Percentiles rank a stretch among this genome's conserved stretches.
phyloP scores from a whole-genome alignment of 2,113 vertebrate species.

The Megaceryle maxima region DNA sequence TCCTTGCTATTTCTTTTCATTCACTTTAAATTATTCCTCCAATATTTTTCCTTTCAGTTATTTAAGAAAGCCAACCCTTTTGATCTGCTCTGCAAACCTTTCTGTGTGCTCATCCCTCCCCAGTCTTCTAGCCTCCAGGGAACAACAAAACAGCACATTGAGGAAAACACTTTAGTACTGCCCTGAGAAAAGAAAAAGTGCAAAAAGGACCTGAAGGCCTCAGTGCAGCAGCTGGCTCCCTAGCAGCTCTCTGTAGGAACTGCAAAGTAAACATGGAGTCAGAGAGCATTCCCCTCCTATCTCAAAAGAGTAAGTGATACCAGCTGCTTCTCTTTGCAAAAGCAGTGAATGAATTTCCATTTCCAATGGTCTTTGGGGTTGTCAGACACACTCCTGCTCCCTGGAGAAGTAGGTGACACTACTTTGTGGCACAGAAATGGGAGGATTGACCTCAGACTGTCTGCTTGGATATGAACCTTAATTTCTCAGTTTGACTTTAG shows the following conservation, averaged over 20 bases:
- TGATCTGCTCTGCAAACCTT: background rate
- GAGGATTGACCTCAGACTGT: background rate
- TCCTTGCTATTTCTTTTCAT: background rate
- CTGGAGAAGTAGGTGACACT: background rate
- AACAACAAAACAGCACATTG: accelerated
- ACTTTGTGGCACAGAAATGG: background rate
- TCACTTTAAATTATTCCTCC: background rate
- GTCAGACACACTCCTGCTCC: background rate
- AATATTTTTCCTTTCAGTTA: background rate
- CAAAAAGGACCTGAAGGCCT: background rate
- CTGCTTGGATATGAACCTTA: background rate
- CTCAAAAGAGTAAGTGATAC: background rate
- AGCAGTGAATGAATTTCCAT: background rate
- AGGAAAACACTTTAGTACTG: background rate
- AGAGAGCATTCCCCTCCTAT: background rate
- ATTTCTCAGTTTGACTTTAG: background rate
- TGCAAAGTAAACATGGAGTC: background rate
- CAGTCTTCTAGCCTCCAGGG: background rate
- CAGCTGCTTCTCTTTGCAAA: background rate
- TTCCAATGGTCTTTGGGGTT: background rate
- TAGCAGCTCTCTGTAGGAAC: background rate
- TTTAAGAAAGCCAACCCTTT: background rate
- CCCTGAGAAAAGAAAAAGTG: background rate
- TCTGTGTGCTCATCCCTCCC: background rate
- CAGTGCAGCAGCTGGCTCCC: background rate